phyloP scores from a whole-genome alignment of 2,888 invertebrate species.

The Glyphotaelius pellucidus region DNA sequence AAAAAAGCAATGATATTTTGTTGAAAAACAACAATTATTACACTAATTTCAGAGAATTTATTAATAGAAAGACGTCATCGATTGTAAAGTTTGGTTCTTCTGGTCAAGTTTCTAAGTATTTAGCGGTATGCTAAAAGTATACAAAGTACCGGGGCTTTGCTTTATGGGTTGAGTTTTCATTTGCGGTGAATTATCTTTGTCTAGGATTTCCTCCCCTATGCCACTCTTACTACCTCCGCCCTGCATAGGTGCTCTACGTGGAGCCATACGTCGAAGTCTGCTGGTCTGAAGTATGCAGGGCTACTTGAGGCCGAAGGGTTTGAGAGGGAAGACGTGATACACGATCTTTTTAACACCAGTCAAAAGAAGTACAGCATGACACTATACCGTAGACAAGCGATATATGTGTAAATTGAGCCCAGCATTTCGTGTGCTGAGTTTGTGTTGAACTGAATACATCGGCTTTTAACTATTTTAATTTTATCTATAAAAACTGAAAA shows the following conservation, averaged over 20 bases:
- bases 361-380: neutral
- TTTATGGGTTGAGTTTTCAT: slow-evolving; percentile 60
- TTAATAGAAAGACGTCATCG: neutral
- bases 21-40: neutral
- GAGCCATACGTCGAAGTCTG: slow-evolving; percentile 14
- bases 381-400: neutral
- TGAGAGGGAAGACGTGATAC: slow-evolving; percentile 36
- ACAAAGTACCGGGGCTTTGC: neutral
- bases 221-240: neutral
- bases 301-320: slow-evolving; percentile 30
- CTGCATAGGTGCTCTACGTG: neutral
- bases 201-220: slow-evolving; percentile 30
- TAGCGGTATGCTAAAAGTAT: neutral
- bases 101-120: neutral
- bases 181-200: slow-evolving; percentile 62
- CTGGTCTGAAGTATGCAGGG: slow-evolving; percentile 25
- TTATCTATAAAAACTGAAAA: too few relatives aligned
- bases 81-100: neutral
- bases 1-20: neutral
- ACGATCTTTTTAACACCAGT: slow-evolving; percentile 12
- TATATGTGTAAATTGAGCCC: neutral
- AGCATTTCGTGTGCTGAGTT: neutral
- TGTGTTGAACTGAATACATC: neutral
- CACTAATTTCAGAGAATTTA: neutral
- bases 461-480: neutral